Evolutionary conservation across 2,113 vertebrate species (phyloP).

Genomic region (Oncorhynchus tshawytscha): DNA sequence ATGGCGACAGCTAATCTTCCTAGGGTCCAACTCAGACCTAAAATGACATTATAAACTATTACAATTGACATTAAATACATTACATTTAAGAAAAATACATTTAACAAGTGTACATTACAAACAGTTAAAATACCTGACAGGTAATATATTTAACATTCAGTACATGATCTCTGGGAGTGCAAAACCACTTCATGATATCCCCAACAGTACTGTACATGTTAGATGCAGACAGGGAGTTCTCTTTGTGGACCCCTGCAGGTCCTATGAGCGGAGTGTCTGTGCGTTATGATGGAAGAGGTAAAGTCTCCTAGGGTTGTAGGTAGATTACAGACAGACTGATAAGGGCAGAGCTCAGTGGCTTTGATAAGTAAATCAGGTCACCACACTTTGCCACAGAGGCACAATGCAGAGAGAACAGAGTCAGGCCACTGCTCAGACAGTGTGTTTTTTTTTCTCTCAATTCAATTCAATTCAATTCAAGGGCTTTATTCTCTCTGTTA

Average conservation of each 20-base stretch:
- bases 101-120: too few relatives aligned
- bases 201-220: conserved; percentile 23
- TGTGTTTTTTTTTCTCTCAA: too few relatives aligned
- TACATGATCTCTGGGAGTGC: background rate
- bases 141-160: too few relatives aligned
- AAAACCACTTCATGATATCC: background rate
- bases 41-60: too few relatives aligned
- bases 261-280: conserved; percentile 53
- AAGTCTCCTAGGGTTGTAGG: background rate
- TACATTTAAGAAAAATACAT: too few relatives aligned
- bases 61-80: too few relatives aligned
- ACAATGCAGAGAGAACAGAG: conserved; percentile 31
- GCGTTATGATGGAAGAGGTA: too few relatives aligned
- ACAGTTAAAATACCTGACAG: too few relatives aligned
- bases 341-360: conserved; percentile 40
- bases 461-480: too few relatives aligned
- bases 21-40: too few relatives aligned
- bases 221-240: conserved; percentile 23
- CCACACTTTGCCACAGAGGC: conserved; percentile 7
- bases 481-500: too few relatives aligned
- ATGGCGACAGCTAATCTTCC: background rate
- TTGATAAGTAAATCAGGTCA: conserved; percentile 66
- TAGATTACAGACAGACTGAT: conserved; percentile 67
- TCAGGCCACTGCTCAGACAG: conserved; percentile 32
- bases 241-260: conserved; percentile 42